phyloP scores from a whole-genome alignment of 2,797 vertebrate genomes.

The Propithecus deckenii region DNA sequence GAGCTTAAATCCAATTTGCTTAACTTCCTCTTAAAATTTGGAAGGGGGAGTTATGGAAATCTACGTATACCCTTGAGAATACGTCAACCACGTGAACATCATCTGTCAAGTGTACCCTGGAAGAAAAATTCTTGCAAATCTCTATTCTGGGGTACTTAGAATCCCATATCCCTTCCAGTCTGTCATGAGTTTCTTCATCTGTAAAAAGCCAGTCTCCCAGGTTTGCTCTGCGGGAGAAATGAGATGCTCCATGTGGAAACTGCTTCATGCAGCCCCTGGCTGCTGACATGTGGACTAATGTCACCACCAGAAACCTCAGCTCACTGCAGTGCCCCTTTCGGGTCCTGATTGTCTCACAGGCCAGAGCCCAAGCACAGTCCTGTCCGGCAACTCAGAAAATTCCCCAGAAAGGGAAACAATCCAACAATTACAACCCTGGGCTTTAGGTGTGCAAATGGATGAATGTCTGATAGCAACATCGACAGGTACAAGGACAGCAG shows the following conservation, averaged over 20 bases:
- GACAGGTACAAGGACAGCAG: neutral
- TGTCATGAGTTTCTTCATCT: neutral
- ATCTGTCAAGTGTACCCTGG: neutral
- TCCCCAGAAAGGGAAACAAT: neutral
- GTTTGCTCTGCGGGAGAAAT: neutral
- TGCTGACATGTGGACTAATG: rapidly evolving
- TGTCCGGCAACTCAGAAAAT: neutral
- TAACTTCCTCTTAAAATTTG: constrained; percentile 36
- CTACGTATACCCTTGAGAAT: neutral
- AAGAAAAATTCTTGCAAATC: neutral
- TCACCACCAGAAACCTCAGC: neutral
- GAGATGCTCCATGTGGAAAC: neutral
- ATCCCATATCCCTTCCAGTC: neutral
- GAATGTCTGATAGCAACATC: neutral
- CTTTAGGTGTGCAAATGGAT: neutral
- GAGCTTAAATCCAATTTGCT: constrained; percentile 12
- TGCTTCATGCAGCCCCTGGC: rapidly evolving
- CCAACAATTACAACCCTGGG: neutral
- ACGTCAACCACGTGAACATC: neutral
- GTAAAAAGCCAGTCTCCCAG: neutral
- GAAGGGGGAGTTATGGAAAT: neutral
- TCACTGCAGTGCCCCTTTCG: neutral
- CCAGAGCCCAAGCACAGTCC: neutral
- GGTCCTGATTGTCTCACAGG: neutral
- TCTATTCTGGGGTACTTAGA: neutral